Conservation (phyloP, 2,113 vertebrate genomes). For the Bungarus multicinctus region DNA sequence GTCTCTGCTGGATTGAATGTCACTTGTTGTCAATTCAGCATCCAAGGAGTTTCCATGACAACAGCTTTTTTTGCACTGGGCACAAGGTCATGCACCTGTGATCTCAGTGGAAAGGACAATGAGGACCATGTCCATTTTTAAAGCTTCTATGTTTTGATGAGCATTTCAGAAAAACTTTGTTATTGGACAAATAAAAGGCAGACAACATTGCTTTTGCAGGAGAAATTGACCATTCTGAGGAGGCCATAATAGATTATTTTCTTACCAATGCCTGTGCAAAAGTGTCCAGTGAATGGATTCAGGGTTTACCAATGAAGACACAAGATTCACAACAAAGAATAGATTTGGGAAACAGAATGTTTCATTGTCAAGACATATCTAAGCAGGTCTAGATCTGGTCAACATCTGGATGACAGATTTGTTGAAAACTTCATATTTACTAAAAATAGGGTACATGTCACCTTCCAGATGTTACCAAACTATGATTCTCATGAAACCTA, state of each 20-base stretch:
- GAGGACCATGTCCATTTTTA: constrained; percentile 50
- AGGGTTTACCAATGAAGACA: not conserved
- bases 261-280: not conserved
- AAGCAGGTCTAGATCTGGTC: not conserved
- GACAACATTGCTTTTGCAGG: constrained; percentile 47
- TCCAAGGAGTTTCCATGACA: constrained; percentile 66
- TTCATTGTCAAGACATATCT: not conserved
- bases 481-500: not conserved
- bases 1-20: constrained; percentile 73
- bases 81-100: constrained; percentile 67
- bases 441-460: not conserved
- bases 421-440: not conserved
- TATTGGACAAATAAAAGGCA: constrained; percentile 51
- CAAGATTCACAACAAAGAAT: not conserved
- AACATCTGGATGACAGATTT: not conserved
- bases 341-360: not conserved
- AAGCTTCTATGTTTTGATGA: constrained; percentile 59
- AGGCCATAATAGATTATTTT: not conserved
- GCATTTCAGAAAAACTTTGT: constrained; percentile 67
- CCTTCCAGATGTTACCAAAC: not conserved
- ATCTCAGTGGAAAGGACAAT: constrained; percentile 59
- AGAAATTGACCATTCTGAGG: constrained; percentile 18
- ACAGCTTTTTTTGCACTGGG: constrained; percentile 57
- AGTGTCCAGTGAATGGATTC: not conserved
- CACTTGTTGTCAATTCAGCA: constrained; percentile 70